phyloP scores from a whole-genome alignment of 2,888 invertebrate species.

The Gymnoscelis rufifasciata region DNA sequence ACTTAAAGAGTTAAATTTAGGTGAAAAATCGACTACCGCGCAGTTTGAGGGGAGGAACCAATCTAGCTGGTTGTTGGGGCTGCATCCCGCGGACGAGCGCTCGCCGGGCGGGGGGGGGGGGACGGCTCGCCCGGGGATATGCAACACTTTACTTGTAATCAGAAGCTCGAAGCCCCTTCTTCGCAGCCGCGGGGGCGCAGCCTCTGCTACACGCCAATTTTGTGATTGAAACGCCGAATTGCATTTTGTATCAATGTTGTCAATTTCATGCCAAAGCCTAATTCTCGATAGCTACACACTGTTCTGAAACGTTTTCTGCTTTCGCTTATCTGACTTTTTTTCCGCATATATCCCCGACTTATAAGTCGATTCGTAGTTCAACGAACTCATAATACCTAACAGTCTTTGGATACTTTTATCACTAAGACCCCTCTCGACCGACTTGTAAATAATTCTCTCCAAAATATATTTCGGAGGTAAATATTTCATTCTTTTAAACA shows the following conservation, averaged over 20 bases:
- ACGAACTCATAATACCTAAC: slow-evolving; percentile 73
- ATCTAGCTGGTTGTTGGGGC: slow-evolving; percentile 40
- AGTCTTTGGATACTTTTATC: slow-evolving; percentile 77
- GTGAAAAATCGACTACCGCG: slow-evolving; percentile 36
- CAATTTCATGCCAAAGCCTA: slow-evolving; percentile 56
- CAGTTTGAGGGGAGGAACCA: slow-evolving; percentile 38
- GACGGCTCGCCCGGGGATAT: slow-evolving; percentile 5
- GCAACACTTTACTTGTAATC: slow-evolving; percentile 28
- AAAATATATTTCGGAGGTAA: slow-evolving; percentile 76
- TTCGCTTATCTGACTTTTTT: slow-evolving; percentile 65
- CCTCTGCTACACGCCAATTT: slow-evolving; percentile 32
- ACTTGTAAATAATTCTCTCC: slow-evolving; percentile 76
- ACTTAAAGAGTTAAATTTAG: slow-evolving; percentile 27
- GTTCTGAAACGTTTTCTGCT: slow-evolving; percentile 54
- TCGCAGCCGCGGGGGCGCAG: slow-evolving; percentile 22
- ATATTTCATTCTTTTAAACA: slow-evolving; percentile 56
- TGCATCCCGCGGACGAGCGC: slow-evolving; percentile 27
- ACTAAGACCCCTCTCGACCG: slow-evolving; percentile 70
- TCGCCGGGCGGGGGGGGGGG: neutral
- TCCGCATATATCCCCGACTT: slow-evolving; percentile 67
- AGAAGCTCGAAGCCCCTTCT: slow-evolving; percentile 38
- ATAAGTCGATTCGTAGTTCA: slow-evolving; percentile 68
- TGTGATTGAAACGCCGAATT: slow-evolving; percentile 49
- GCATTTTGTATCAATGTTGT: slow-evolving; percentile 43
- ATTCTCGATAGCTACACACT: slow-evolving; percentile 56